phyloP scores from a whole-genome alignment of 2,888 invertebrate genomes.

The Meghimatium bilineatum region DNA sequence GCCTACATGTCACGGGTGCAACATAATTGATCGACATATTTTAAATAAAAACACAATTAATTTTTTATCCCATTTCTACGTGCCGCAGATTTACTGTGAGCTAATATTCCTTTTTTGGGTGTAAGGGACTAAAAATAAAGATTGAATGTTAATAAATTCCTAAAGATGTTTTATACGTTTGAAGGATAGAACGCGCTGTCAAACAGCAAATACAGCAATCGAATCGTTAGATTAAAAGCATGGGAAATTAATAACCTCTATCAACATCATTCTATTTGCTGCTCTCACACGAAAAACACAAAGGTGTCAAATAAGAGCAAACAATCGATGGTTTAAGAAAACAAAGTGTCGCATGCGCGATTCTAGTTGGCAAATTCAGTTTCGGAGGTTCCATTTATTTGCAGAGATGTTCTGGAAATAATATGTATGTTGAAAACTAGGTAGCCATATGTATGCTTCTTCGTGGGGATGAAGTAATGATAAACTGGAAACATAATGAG shows the following conservation, averaged over 20 bases:
- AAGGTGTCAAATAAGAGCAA: constrained; percentile 6
- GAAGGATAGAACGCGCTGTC: no score
- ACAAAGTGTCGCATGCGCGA: constrained; percentile 1
- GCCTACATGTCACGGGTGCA: no score
- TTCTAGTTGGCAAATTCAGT: constrained; percentile 5
- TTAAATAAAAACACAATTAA: no score
- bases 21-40: no score
- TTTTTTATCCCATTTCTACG: no score
- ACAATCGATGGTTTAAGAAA: constrained; percentile 21
- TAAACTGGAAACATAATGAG: background rate
- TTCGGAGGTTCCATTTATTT: background rate
- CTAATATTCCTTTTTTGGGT: no score
- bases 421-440: background rate
- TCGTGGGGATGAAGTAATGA: background rate
- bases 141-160: no score
- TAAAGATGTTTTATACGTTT: no score
- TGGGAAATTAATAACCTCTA: background rate
- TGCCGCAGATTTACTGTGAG: no score
- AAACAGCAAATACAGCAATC: background rate
- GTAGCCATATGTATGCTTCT: background rate
- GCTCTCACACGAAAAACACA: background rate
- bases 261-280: background rate
- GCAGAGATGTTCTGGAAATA: background rate
- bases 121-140: no score
- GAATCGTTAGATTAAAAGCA: background rate